Percentiles rank a stretch among this genome's conserved stretches.
Evolutionary conservation across 2,888 invertebrate genomes (phyloP).

Genomic region (Heliconius sara): DNA sequence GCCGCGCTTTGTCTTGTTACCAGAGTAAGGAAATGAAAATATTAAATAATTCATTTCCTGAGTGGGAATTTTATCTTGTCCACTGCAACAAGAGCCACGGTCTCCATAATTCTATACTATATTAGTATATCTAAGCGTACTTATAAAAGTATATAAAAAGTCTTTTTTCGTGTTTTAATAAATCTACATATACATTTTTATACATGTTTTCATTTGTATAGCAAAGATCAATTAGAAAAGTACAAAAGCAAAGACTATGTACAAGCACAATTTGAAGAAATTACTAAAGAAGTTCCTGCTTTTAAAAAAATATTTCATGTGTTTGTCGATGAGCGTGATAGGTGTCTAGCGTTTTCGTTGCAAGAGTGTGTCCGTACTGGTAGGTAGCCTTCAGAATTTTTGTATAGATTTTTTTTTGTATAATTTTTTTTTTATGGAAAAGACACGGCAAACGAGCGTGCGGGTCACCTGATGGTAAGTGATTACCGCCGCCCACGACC

Average conservation of each 20-base stretch:
- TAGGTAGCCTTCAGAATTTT: constrained; percentile 48
- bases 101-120: no score
- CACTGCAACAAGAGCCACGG: no score
- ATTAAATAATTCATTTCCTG: no score
- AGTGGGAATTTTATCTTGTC: no score
- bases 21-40: no score
- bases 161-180: not conserved
- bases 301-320: constrained; percentile 80
- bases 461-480: no score
- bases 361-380: constrained; percentile 77
- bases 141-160: no score
- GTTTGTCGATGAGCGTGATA: constrained; percentile 79
- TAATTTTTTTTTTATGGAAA: no score
- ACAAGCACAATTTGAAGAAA: constrained; percentile 77
- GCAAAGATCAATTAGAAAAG: constrained; percentile 70
- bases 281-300: constrained; percentile 75
- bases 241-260: constrained; percentile 77
- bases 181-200: not conserved
- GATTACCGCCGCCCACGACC: no score
- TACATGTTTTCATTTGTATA: constrained; percentile 43
- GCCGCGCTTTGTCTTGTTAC: no score
- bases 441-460: no score
- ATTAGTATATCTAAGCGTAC: no score
- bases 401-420: not conserved
- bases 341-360: constrained; percentile 75